Percentiles rank a stretch among this genome's conserved stretches.
Conservation (phyloP, 2,888 invertebrate genomes). For the Archips crataeganus region DNA sequence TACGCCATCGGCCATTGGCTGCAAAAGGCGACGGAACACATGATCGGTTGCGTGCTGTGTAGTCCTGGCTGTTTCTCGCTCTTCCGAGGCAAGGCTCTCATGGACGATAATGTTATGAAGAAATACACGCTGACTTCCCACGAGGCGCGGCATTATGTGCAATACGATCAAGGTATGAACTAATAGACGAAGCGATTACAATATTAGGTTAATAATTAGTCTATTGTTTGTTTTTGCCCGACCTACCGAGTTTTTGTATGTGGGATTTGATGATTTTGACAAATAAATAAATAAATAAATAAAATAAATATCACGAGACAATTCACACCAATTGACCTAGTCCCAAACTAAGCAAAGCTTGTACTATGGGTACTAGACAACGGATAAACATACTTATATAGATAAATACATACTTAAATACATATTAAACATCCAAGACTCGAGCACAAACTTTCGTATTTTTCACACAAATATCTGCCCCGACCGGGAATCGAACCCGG, state of each 20-base stretch:
- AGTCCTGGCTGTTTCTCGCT: constrained; percentile 97
- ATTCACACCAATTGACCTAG: too few relatives aligned
- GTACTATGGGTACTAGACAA: too few relatives aligned
- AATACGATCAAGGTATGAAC: constrained; percentile 93
- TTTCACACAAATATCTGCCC: too few relatives aligned
- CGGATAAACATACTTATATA: too few relatives aligned
- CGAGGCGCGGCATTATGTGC: constrained; percentile 94
- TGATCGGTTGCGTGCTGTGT: constrained; percentile 95
- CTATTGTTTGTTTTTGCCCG: not conserved
- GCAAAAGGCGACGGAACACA: constrained; percentile 96
- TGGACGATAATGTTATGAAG: constrained; percentile 96
- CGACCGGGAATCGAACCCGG: too few relatives aligned
- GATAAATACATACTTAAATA: too few relatives aligned
- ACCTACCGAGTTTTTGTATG: not conserved
- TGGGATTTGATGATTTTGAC: not conserved
- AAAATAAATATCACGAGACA: too few relatives aligned
- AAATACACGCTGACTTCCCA: constrained; percentile 93
- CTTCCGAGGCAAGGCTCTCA: constrained; percentile 94
- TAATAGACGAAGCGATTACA: not conserved
- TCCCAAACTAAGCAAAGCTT: too few relatives aligned
- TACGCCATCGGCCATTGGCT: constrained; percentile 97
- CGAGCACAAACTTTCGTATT: too few relatives aligned
- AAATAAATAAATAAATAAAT: too few relatives aligned
- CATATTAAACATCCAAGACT: too few relatives aligned
- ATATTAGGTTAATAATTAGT: not conserved